Percentiles rank a stretch among this genome's conserved stretches.
Conservation (phyloP, 2,888 invertebrate genomes). For the Trichogramma evanescens region DNA sequence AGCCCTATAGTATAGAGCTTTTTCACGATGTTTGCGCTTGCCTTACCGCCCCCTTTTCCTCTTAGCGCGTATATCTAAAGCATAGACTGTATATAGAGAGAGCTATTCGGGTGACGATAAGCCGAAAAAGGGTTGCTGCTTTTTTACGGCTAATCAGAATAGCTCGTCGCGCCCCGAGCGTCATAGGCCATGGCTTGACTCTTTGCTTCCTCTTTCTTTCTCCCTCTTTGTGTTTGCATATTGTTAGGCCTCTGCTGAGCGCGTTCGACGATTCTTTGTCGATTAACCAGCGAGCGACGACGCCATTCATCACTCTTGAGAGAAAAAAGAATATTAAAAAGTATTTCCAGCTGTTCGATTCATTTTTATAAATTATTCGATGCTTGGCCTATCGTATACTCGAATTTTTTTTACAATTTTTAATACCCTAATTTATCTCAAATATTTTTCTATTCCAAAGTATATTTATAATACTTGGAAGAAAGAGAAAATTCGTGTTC, state of each 20-base stretch:
- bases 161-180: neutral
- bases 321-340: neutral
- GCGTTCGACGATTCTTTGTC: neutral
- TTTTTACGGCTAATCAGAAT: conserved; percentile 10
- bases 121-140: conserved; percentile 23
- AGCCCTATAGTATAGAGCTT: conserved; percentile 40
- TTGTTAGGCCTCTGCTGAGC: conserved; percentile 16
- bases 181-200: conserved; percentile 5
- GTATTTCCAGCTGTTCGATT: too few relatives aligned
- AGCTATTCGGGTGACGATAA: conserved; percentile 12
- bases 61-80: too few relatives aligned
- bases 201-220: conserved; percentile 3
- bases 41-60: conserved; percentile 1
- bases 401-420: too few relatives aligned
- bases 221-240: conserved; percentile 21
- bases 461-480: too few relatives aligned
- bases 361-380: too few relatives aligned
- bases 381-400: too few relatives aligned
- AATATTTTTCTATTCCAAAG: too few relatives aligned
- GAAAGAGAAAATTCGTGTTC: too few relatives aligned
- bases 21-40: conserved; percentile 42
- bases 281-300: neutral
- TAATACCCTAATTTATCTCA: too few relatives aligned
- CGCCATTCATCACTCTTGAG: conserved; percentile 8
- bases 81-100: too few relatives aligned